Percentiles rank a stretch among this genome's conserved stretches.
Evolutionary conservation across 2,888 invertebrate species (phyloP).

Genomic region (Lepeophtheirus nordmannii): DNA sequence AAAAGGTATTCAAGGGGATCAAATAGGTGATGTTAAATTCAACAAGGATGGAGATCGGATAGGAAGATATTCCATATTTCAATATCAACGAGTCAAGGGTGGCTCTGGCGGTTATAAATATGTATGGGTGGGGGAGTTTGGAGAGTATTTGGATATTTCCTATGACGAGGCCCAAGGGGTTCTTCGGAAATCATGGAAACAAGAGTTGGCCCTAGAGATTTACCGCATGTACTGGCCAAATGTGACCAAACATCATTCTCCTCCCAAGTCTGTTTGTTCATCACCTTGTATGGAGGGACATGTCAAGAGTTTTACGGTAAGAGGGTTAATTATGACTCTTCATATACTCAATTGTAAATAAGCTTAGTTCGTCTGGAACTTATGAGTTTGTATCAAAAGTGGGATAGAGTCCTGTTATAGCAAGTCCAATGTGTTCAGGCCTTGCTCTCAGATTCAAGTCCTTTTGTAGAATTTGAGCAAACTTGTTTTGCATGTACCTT

Average conservation of each 20-base stretch:
- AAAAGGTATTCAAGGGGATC: slow-evolving; percentile 29
- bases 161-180: neutral
- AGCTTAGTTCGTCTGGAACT: too few species aligned
- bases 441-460: too few species aligned
- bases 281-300: neutral
- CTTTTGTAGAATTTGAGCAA: too few species aligned
- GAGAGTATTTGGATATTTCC: slow-evolving; percentile 33
- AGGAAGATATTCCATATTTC: slow-evolving; percentile 53
- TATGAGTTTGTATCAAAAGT: too few species aligned
- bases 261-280: neutral
- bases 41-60: slow-evolving; percentile 51
- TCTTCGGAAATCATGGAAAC: neutral
- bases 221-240: neutral
- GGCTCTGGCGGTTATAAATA: slow-evolving; percentile 42
- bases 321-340: too few species aligned
- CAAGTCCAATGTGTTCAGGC: too few species aligned
- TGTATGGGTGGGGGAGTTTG: slow-evolving; percentile 44
- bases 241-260: neutral
- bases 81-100: slow-evolving; percentile 41
- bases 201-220: neutral
- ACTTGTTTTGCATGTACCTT: too few species aligned
- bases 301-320: slow-evolving; percentile 11
- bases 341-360: too few species aligned
- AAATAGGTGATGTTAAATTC: slow-evolving; percentile 43
- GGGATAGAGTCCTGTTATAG: too few species aligned